Base-by-base conservation (phyloP, 2,113 vertebrate species). In the Loxodonta africana region DNA sequence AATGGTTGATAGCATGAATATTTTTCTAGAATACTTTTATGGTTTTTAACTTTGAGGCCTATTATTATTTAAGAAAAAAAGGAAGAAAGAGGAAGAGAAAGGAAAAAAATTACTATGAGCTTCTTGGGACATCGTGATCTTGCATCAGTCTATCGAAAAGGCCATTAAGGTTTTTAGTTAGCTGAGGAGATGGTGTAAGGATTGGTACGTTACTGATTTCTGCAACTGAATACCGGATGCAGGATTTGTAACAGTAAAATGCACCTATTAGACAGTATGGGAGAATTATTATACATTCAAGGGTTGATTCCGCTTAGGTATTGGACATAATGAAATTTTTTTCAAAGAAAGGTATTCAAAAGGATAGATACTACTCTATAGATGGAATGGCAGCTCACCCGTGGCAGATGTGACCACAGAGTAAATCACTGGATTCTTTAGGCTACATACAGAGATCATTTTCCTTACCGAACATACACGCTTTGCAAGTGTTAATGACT, bases 261-360 rank as follows among this genome's bases (percentile, higher is more conserved):
- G 53, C 53, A 84, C 28, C 33, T 18, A 88, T 83, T 63, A 88
- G 92, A 96, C 90, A 95, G 46, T 46, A 83, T 30, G 41, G 33
- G 53, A 48, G 90, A 96, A 90, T 95, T 77, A n/a, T 87, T 90
- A 51, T 33, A 60, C 21, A 67, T n/a, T 76, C 25, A 74, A 28
- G 28, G 15, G 44, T 37, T 63, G 41, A 91, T 80, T 76, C 2
- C 5, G 77, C 57, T 25, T 78, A 88, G 33, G 8, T 93, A 81
- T 80, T 93, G 37, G n/a, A 53, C 21, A 82, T 65, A 83, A 65
- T 90, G 67, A 83, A 21, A 88, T 51, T 86, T 67, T 8, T 86
- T 92, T 91, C 51, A 84, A 88, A 91, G 26, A 60, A 74, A 93
- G 74, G 4, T 96, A 86, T 76, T 74, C 30, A 71, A 77, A 89